phyloP scores from a whole-genome alignment of 2,888 invertebrate species.

The Litoditis marina region DNA sequence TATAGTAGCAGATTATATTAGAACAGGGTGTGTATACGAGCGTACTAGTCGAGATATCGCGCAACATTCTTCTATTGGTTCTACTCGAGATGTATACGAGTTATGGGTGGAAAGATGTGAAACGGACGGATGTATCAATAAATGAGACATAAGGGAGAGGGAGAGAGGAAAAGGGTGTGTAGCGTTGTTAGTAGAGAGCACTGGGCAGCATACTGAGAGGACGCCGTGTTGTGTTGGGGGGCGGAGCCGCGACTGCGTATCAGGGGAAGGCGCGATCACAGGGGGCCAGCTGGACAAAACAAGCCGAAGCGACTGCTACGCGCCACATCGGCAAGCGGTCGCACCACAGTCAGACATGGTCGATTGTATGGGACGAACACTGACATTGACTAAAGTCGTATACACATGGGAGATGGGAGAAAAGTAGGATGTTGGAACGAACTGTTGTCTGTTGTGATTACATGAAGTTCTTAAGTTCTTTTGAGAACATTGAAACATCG shows the following conservation, averaged over 20 bases:
- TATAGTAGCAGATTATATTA: not conserved
- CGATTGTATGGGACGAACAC: no score
- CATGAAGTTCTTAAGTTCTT: no score
- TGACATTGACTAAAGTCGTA: no score
- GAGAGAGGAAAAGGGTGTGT: not conserved
- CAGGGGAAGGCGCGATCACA: constrained; percentile 12
- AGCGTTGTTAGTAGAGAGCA: not conserved
- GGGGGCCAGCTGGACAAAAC: constrained; percentile 8
- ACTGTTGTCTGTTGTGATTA: no score
- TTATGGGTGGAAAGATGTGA: no score
- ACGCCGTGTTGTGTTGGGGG: constrained; percentile 1
- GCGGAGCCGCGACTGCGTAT: constrained; percentile 10
- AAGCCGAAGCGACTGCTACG: constrained; percentile 10
- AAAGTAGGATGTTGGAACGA: no score
- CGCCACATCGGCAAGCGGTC: constrained; percentile 3
- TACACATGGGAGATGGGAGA: no score
- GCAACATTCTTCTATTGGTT: not conserved
- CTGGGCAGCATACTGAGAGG: not conserved
- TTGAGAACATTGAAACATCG: no score
- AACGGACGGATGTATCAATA: no score
- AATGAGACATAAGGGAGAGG: not conserved
- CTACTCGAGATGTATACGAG: not conserved
- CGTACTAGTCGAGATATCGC: not conserved
- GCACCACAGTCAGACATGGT: not conserved
- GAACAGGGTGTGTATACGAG: not conserved